Evolutionary conservation across 2,888 invertebrate species (phyloP).

Genomic region (Charanyca ferruginea): DNA sequence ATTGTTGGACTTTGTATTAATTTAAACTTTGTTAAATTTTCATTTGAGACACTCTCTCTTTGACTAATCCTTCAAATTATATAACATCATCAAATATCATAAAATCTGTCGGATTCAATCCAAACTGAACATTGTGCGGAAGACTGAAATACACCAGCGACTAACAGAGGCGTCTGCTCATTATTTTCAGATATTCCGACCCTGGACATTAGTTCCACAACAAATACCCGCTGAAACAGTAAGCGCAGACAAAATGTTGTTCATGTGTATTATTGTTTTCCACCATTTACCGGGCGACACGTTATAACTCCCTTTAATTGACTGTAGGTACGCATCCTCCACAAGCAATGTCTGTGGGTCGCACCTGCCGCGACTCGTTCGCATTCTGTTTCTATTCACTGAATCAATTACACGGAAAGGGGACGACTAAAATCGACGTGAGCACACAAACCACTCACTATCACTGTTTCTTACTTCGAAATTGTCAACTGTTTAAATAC

Average conservation of each 20-base stretch:
- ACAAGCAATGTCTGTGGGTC: conserved; percentile 74
- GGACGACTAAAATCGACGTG: conserved; percentile 69
- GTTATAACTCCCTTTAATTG: conserved; percentile 73
- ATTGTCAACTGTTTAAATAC: conserved; percentile 79
- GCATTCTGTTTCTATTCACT: conserved; percentile 69
- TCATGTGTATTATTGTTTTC: conserved; percentile 89
- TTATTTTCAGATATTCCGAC: conserved; percentile 90
- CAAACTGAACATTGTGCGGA: conserved; percentile 69
- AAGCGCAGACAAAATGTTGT: conserved; percentile 89
- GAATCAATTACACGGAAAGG: conserved; percentile 57
- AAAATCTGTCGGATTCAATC: not conserved
- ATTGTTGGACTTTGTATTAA: conserved; percentile 49
- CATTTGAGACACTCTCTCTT: not conserved
- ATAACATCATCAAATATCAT: not conserved
- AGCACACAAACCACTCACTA: conserved; percentile 82
- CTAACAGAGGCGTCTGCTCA: conserved; percentile 87
- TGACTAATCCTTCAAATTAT: not conserved
- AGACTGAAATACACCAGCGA: conserved; percentile 82
- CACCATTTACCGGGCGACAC: conserved; percentile 85
- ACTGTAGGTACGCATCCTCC: conserved; percentile 73
- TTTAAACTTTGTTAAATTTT: not conserved
- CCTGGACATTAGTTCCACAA: conserved; percentile 90
- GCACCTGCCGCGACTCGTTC: conserved; percentile 76
- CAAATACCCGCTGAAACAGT: conserved; percentile 89
- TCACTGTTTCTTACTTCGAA: conserved; percentile 80